Conservation (phyloP, 2,888 invertebrate genomes). For the Ophioninae sp. region DNA sequence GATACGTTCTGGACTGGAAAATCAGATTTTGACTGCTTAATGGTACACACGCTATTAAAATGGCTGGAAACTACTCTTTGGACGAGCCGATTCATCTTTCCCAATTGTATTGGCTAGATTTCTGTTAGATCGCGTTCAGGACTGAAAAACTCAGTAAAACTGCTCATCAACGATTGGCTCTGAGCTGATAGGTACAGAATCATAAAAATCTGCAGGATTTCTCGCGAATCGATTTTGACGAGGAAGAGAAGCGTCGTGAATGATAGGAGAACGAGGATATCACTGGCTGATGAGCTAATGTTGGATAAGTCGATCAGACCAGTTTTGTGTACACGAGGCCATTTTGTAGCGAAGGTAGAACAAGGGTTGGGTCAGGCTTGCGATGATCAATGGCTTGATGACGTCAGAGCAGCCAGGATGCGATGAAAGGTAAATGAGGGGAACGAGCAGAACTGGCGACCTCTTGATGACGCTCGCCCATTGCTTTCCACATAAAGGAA, state of each 20-base stretch:
- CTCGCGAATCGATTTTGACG: no score
- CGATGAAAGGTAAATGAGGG: conserved; percentile 9
- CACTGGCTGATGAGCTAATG: conserved; percentile 37
- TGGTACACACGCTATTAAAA: no score
- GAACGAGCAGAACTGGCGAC: conserved; percentile 5
- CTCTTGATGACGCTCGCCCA: neutral
- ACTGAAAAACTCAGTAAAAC: no score
- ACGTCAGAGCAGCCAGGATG: neutral
- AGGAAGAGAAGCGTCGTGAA: neutral
- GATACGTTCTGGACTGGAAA: no score
- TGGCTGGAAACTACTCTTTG: no score
- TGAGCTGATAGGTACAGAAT: no score
- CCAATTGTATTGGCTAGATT: no score
- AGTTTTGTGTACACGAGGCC: conserved; percentile 65
- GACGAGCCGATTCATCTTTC: no score
- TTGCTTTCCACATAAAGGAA: conserved; percentile 20
- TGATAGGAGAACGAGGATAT: conserved; percentile 3
- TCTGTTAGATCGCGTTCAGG: no score
- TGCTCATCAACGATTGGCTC: no score
- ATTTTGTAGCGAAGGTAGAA: conserved; percentile 10
- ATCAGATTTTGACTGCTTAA: no score
- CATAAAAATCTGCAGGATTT: no score
- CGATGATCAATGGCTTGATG: neutral
- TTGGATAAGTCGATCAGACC: conserved; percentile 78
- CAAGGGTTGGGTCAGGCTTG: neutral